A percentile compares a stretch with the other conserved stretches of the same genome.
Conservation (phyloP, 2,888 invertebrate species). For the Didymodactylos carnosus region DNA sequence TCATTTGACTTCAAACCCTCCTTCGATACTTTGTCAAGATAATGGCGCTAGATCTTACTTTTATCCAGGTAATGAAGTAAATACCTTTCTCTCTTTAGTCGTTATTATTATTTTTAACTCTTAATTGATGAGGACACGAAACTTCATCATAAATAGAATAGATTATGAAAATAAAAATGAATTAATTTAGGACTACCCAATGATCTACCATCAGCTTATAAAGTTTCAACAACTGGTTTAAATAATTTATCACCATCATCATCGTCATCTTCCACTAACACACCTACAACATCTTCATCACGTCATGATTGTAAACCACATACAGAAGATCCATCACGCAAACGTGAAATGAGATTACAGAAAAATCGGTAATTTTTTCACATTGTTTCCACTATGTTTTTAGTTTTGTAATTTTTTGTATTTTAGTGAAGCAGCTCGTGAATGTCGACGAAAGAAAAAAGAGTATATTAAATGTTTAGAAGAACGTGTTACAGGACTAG, state of each 20-base stretch:
- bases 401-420: background rate
- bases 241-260: background rate
- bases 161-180: background rate
- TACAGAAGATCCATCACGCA: conserved; percentile 56
- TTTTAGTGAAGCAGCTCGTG: conserved; percentile 78
- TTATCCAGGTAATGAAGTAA: background rate
- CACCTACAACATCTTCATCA: background rate
- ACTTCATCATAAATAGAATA: background rate
- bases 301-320: background rate
- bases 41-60: background rate
- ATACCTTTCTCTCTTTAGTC: background rate
- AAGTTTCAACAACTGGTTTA: background rate
- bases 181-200: background rate
- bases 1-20: background rate
- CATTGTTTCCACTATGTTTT: background rate
- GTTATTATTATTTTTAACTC: background rate
- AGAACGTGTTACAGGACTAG: conserved; percentile 91
- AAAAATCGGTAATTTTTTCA: conserved; percentile 51
- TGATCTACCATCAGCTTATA: background rate
- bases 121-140: background rate
- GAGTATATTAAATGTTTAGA: conserved; percentile 99
- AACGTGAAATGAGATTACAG: conserved; percentile 70
- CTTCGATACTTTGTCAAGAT: background rate
- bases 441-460: conserved; percentile 96
- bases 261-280: background rate